Conservation (phyloP, 2,888 invertebrate species). For the Morinoia aosen region DNA sequence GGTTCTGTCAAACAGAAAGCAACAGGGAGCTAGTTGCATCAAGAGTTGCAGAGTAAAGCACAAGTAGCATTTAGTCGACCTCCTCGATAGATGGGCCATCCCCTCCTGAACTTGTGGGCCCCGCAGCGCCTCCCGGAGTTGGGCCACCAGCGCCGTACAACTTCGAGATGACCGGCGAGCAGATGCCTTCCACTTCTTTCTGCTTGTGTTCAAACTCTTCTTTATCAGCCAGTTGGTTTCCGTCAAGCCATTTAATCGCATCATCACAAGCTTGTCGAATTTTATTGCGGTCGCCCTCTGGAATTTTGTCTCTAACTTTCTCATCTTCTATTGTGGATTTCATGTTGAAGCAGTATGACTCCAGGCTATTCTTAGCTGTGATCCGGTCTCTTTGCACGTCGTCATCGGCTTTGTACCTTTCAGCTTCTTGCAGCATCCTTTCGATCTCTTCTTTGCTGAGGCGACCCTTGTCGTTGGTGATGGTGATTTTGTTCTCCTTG, state of each 20-base stretch:
- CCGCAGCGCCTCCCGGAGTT: constrained; percentile 76
- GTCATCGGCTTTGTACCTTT: constrained; percentile 74
- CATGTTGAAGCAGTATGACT: constrained; percentile 75
- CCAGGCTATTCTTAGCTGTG: constrained; percentile 73
- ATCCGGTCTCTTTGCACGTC: constrained; percentile 73
- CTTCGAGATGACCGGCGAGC: constrained; percentile 95
- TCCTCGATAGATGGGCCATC: constrained; percentile 41
- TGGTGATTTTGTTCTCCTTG: constrained; percentile 87
- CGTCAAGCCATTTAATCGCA: constrained; percentile 82
- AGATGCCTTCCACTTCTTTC: constrained; percentile 91
- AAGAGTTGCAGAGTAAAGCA: too few species aligned
- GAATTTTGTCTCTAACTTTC: constrained; percentile 91
- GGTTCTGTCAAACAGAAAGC: too few species aligned
- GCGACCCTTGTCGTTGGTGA: constrained; percentile 78
- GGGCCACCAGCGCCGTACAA: constrained; percentile 89
- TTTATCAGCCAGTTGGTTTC: constrained; percentile 90
- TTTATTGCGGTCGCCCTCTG: constrained; percentile 83
- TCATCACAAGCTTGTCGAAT: constrained; percentile 91
- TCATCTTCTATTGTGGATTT: constrained; percentile 94
- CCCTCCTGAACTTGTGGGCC: constrained; percentile 69
- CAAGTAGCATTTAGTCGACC: constrained; percentile 12
- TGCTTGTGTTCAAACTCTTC: constrained; percentile 96
- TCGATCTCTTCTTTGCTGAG: constrained; percentile 79
- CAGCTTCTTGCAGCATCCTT: constrained; percentile 76
- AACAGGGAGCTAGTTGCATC: too few species aligned